phyloP scores from a whole-genome alignment of 2,797 vertebrate species.

The Potorous gilbertii region DNA sequence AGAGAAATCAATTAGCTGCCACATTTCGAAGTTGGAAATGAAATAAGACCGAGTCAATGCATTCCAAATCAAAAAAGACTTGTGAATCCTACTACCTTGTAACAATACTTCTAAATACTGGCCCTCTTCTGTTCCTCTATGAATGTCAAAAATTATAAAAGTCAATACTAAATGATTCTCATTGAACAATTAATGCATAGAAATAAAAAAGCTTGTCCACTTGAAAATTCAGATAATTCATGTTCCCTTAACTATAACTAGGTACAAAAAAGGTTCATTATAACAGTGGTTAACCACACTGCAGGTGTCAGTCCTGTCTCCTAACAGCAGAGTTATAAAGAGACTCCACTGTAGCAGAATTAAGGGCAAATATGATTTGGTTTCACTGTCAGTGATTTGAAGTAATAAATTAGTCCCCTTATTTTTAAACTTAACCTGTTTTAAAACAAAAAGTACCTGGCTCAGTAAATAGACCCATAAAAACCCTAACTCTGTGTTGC shows the following conservation, averaged over 20 bases:
- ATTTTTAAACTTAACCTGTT: not conserved
- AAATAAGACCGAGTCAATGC: conserved; percentile 46
- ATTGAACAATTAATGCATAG: conserved; percentile 42
- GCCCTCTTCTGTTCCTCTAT: conserved; percentile 23
- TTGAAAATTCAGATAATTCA: conserved; percentile 15
- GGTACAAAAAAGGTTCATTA: conserved; percentile 28
- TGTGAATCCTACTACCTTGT: conserved; percentile 30
- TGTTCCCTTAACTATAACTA: conserved; percentile 1
- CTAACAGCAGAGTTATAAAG: conserved; percentile 45
- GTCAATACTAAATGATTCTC: conserved; percentile 54
- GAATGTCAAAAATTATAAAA: conserved; percentile 45
- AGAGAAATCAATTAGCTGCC: conserved; percentile 52
- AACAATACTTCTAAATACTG: conserved; percentile 40
- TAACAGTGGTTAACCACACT: conserved; percentile 31
- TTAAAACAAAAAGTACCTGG: conserved; percentile 26
- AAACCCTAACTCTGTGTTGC: conserved; percentile 18
- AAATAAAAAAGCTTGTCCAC: conserved; percentile 28
- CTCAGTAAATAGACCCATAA: not conserved
- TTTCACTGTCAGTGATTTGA: conserved; percentile 44
- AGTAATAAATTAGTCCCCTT: conserved; percentile 39
- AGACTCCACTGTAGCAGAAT: conserved; percentile 33
- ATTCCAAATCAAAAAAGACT: conserved; percentile 41
- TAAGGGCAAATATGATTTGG: not conserved
- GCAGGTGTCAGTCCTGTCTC: conserved; percentile 38
- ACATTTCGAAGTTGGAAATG: conserved; percentile 56